Percentiles rank a stretch among this genome's conserved stretches.
Conservation (phyloP, 2,888 invertebrate genomes). For the Agrotis exclamationis region DNA sequence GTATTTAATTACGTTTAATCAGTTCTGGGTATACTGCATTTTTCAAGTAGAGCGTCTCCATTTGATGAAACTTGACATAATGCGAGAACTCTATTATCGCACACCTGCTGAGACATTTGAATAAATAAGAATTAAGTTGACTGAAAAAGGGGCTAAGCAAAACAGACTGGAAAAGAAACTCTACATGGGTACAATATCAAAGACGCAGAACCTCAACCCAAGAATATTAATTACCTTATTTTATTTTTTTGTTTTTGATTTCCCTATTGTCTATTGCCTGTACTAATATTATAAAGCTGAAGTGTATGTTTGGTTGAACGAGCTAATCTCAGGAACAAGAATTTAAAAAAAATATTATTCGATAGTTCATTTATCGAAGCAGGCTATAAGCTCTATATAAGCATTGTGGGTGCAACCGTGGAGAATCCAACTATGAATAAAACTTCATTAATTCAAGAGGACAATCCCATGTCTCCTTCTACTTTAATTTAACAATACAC, state of each 20-base stretch:
- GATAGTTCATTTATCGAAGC: too few relatives aligned
- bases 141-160: slow-evolving; percentile 1
- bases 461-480: neutral
- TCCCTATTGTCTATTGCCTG: too few relatives aligned
- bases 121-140: slow-evolving; percentile 18
- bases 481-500: slow-evolving; percentile 36
- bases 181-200: neutral
- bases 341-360: too few relatives aligned
- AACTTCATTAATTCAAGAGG: too few relatives aligned
- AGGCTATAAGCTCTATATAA: too few relatives aligned
- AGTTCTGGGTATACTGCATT: slow-evolving; percentile 17
- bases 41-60: slow-evolving; percentile 8
- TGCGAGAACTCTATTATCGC: slow-evolving; percentile 5
- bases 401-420: too few relatives aligned
- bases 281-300: too few relatives aligned
- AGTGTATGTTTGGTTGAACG: too few relatives aligned
- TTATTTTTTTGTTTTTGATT: too few relatives aligned
- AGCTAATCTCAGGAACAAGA: too few relatives aligned
- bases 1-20: slow-evolving; percentile 44
- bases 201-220: neutral
- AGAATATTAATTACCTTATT: neutral
- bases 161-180: neutral
- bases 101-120: slow-evolving; percentile 36
- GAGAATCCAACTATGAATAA: neutral
- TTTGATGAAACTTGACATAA: slow-evolving; percentile 27